A percentile compares a stretch with the other conserved stretches of the same genome.
These are phyloP conservation scores for Labia minor DNA, from an alignment of 2,888 invertebrate species.

Conservation along the genomic window DNA sequence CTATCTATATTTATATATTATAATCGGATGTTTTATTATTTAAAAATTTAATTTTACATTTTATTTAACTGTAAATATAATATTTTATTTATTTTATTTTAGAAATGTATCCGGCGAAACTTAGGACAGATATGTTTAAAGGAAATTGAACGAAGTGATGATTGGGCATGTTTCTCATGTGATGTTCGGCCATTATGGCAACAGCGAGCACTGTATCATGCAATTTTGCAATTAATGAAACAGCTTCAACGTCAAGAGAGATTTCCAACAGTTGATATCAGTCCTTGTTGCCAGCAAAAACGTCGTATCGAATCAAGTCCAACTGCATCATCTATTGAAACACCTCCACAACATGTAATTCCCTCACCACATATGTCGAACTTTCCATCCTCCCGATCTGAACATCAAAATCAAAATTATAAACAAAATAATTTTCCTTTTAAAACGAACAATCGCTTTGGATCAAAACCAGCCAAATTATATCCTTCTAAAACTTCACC, in stretches of 20 bases:
- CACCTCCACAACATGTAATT: background rate
- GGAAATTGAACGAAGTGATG: slow-evolving; percentile 18
- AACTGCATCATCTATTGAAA: background rate
- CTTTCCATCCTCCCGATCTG: too few species aligned
- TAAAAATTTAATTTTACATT: too few species aligned
- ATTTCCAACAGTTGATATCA: background rate
- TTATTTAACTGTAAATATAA: too few species aligned
- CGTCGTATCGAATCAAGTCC: background rate
- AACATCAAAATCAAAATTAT: too few species aligned
- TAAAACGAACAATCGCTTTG: background rate
- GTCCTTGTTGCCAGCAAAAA: background rate
- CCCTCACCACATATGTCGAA: background rate
- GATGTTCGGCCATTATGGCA: slow-evolving; percentile 3
- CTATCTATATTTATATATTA: background rate
- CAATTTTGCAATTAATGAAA: background rate
- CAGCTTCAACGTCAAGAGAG: background rate
- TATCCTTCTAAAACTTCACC: background rate
- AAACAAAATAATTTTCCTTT: background rate
- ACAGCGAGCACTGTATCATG: background rate
- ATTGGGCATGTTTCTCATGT: slow-evolving; percentile 21
- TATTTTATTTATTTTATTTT: background rate
- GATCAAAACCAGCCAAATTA: background rate
- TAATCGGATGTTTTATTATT: background rate
- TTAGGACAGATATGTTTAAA: slow-evolving; percentile 17
- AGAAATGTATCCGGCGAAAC: slow-evolving; percentile 22